Evolutionary conservation across 2,888 invertebrate species (phyloP), one percentile per base, ranked within the genome.

Genomic region (Mycalesis mineus): DNA sequence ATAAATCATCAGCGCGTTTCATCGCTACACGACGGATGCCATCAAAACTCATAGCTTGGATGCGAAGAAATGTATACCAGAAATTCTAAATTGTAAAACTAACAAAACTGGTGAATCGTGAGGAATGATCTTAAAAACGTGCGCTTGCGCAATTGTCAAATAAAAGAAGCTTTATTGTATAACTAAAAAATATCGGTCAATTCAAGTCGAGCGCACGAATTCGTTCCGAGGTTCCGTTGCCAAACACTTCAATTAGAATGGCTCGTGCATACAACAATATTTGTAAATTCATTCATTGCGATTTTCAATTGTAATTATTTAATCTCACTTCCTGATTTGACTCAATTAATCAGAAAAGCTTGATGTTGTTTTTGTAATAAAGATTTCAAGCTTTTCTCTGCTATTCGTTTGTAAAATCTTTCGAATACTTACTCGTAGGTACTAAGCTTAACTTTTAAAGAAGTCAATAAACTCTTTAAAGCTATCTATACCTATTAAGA

Each of bases 81-180:
- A 22, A 22, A n/a, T 22, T 37, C 28, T 4, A 9, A 52, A 44
- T 11, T 49, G 31, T 31, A 52, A 57, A 57, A 45, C 33, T 31
- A 57, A 57, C 54, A 40, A 47, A 44, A 53, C 49, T 39, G 49
- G 36, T 31, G 50, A 31, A 57, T 49, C 53, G 57, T 50, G 39
- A 50, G 54, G 40, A 49, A 36, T 53, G 42, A 50, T 37, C 28
- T 40, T 39, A 44, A 47, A 57, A 57, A 45, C 44, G 15, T 41
- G 40, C 36, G 39, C 17, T 9, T 37, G 48, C 44, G 33, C 50
- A 49, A n/a, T 60, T 28, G 40, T 36, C 28, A 28, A 54, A 45
- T 41, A 50, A 47, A 33, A 15, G 22, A 36, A 50, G 53, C 42
- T 42, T 15, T 50, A 40, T 28, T 50, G 39, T 39, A 13, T 37